Conservation (phyloP, 2,113 vertebrate species). For the Marmota flaviventris region DNA sequence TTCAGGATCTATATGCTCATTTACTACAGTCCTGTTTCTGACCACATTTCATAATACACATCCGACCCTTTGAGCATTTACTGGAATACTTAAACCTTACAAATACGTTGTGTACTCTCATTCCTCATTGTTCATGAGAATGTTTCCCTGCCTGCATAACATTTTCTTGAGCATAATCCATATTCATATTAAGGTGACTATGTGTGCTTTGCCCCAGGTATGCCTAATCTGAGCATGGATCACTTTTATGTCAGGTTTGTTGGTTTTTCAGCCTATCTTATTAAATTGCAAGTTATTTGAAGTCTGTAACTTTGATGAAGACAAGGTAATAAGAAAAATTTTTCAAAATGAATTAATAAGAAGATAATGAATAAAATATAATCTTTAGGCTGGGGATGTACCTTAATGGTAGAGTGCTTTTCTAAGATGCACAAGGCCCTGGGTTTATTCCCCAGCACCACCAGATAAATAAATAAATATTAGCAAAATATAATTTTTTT, state of each 20-base stretch:
- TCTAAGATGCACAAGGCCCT: neutral
- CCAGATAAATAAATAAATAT: neutral
- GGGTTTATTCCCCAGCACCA: neutral
- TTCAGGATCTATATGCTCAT: neutral
- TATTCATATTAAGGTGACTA: neutral
- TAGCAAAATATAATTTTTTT: neutral
- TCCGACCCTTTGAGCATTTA: neutral
- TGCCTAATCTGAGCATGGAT: neutral
- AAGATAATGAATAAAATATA: neutral
- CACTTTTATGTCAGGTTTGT: neutral
- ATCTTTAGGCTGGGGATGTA: neutral
- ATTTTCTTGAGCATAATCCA: neutral
- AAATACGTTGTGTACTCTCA: neutral
- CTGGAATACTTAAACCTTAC: neutral
- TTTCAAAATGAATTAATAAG: neutral
- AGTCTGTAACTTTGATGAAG: neutral
- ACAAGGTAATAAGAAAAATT: neutral
- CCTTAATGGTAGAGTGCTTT: neutral
- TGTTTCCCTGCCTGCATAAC: neutral
- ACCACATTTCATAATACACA: neutral
- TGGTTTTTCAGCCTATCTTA: neutral
- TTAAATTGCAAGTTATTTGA: slow-evolving; percentile 11
- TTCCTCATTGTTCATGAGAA: neutral
- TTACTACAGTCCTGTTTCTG: neutral
- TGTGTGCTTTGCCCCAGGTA: neutral